Evolutionary conservation across 2,888 invertebrate genomes (phyloP), one percentile per base, ranked within the genome.

Genomic region (Yponomeuta evonymella): DNA sequence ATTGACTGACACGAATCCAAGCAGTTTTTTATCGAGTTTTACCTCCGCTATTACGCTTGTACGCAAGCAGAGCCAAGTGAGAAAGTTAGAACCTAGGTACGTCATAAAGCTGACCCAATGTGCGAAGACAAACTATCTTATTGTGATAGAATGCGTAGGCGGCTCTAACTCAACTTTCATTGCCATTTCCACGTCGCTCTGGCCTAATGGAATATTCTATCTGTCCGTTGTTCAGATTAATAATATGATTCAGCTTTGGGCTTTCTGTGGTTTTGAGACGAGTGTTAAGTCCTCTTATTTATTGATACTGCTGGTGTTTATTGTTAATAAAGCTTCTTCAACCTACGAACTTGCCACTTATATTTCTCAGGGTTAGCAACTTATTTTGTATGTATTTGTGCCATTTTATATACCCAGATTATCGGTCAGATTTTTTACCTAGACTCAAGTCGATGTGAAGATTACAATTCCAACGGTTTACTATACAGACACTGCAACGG

Each of bases 81-180:
- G 15, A 58, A 58, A 58, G 51, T 15, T 58, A 58, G 51, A 15
- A 23, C 23, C 23, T 23, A 15, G 23, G 23, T 30, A 51, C 68
- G 30, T 68, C 51, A 68, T 68, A 68, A 68, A 68, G 29, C 48
- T 51, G 29, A 51, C 68, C 48, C 23, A 51, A 51, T 29, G 51
- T 48, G 5, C 48, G 68, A 68, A 51, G 68, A 68, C 68, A 68
- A 68, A 68, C 51, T 48, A 48, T 68, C 30, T 12, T 51, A 68
- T 68, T 68, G 68, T 68, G 68, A 51, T 68, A 68, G 30, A 2
- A 9, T 11, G 51, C 51, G 70, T 70, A 43, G 70, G 70, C 23
- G 70, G 62, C 63, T 62, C 30, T 63, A 70, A 70, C 36, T 70
- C 63, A 68, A 63, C 70, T 70, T 70, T 70, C 70, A 70, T 70